Conservation (phyloP, 2,113 vertebrate genomes). For the Heterotilapia buettikoferi region DNA sequence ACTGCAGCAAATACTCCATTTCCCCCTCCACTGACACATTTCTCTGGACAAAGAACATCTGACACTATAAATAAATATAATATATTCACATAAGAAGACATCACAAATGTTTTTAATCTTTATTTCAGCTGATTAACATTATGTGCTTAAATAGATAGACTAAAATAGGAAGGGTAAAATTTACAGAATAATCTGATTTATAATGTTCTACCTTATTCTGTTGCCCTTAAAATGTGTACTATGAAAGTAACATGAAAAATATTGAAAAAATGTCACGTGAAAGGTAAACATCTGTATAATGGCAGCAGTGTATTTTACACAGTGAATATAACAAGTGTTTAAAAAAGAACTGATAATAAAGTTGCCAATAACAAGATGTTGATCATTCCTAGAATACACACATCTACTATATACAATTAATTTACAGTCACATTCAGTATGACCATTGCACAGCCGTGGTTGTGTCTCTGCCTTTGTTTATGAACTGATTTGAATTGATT, state of each 20-base stretch:
- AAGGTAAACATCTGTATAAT: slow-evolving; percentile 20
- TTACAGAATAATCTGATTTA: slow-evolving; percentile 4
- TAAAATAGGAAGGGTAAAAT: neutral
- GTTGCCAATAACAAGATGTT: neutral
- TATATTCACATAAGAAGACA: neutral
- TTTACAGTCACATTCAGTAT: slow-evolving; percentile 34
- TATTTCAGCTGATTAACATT: slow-evolving; percentile 16
- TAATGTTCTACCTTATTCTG: neutral
- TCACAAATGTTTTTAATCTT: neutral
- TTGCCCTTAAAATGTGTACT: neutral
- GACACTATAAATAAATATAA: neutral
- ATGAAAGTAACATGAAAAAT: slow-evolving; percentile 8
- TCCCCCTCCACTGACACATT: neutral
- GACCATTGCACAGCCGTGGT: neutral
- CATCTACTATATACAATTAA: slow-evolving; percentile 43
- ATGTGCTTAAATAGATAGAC: slow-evolving; percentile 25
- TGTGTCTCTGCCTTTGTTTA: neutral
- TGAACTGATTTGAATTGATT: neutral
- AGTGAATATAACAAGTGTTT: neutral
- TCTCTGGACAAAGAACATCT: neutral
- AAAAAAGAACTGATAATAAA: neutral
- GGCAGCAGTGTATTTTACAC: neutral
- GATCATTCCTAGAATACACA: slow-evolving; percentile 24
- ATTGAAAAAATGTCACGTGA: neutral
- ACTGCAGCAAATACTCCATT: neutral